Conservation (phyloP, 2,888 invertebrate species). For the Cataglyphis altisquamis region DNA sequence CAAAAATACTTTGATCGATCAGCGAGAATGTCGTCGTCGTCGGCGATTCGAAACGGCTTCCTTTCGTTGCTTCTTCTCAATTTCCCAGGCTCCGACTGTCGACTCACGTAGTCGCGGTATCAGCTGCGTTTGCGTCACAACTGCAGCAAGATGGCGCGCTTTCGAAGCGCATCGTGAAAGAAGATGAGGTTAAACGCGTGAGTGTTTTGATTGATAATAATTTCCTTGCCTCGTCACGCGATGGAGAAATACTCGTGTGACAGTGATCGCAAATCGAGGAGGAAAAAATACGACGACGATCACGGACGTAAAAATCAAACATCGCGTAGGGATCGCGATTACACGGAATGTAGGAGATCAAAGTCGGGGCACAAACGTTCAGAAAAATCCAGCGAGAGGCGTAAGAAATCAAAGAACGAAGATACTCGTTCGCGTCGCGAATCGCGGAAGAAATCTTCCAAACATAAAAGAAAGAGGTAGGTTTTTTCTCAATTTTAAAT, state of each 20-base stretch:
- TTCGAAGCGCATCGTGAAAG: background rate
- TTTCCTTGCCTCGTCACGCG: background rate
- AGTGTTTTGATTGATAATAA: background rate
- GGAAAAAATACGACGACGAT: slow-evolving; percentile 42
- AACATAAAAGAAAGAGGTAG: slow-evolving; percentile 78
- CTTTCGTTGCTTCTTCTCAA: background rate
- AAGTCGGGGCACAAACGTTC: slow-evolving; percentile 62
- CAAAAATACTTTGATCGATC: background rate
- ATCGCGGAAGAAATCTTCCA: slow-evolving; percentile 74
- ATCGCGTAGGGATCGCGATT: slow-evolving; percentile 56
- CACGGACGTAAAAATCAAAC: slow-evolving; percentile 32
- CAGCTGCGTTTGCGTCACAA: slow-evolving; percentile 55
- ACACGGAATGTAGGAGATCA: slow-evolving; percentile 60
- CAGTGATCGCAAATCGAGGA: slow-evolving; percentile 58
- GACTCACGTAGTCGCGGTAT: slow-evolving; percentile 51
- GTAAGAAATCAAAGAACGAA: slow-evolving; percentile 74
- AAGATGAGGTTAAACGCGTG: slow-evolving; percentile 65
- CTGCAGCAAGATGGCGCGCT: slow-evolving; percentile 63
- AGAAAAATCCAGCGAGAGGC: slow-evolving; percentile 68
- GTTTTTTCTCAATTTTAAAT: background rate
- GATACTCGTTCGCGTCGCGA: slow-evolving; percentile 55
- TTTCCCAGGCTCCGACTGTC: too few relatives aligned
- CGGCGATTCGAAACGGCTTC: background rate
- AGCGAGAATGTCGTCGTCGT: background rate
- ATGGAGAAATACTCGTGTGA: slow-evolving; percentile 76